These are phyloP conservation scores for Phrynosoma blainvillii DNA, from an alignment of 2,113 vertebrate species.

Conservation along the genomic window DNA sequence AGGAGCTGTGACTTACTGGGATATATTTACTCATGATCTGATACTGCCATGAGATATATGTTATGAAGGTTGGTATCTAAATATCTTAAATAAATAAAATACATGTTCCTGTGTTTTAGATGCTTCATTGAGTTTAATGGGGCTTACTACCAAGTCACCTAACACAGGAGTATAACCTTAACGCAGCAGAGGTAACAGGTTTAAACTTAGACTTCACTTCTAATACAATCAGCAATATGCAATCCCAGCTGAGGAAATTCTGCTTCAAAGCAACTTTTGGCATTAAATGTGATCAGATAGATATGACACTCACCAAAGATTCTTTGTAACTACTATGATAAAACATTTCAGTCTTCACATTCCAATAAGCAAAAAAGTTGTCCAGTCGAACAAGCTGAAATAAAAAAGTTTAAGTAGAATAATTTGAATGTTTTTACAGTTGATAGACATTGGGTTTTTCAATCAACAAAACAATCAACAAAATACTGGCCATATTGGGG, in stretches of 20 bases:
- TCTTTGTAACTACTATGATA: constrained; percentile 81
- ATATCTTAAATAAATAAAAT: too few species aligned
- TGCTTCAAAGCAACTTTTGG: neutral
- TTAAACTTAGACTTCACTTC: neutral
- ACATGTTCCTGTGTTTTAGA: neutral
- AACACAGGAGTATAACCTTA: neutral
- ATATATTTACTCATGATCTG: neutral
- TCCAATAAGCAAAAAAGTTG: constrained; percentile 97
- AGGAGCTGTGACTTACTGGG: neutral
- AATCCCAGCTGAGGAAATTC: neutral
- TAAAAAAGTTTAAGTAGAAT: neutral
- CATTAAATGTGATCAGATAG: neutral
- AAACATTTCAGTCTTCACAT: constrained; percentile 91
- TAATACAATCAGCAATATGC: neutral
- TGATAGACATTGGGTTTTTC: too few species aligned
- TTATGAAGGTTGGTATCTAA: neutral
- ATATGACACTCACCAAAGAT: constrained; percentile 86
- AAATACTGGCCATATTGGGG: too few species aligned
- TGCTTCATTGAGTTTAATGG: neutral
- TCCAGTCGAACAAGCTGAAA: constrained; percentile 90
- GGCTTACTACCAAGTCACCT: neutral
- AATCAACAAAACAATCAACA: too few species aligned
- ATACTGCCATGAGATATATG: neutral
- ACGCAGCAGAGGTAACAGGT: neutral
- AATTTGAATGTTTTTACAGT: neutral